Percentiles rank a stretch among this genome's conserved stretches.
phyloP scores from a whole-genome alignment of 2,797 vertebrate species.

The Eulemur mongoz region DNA sequence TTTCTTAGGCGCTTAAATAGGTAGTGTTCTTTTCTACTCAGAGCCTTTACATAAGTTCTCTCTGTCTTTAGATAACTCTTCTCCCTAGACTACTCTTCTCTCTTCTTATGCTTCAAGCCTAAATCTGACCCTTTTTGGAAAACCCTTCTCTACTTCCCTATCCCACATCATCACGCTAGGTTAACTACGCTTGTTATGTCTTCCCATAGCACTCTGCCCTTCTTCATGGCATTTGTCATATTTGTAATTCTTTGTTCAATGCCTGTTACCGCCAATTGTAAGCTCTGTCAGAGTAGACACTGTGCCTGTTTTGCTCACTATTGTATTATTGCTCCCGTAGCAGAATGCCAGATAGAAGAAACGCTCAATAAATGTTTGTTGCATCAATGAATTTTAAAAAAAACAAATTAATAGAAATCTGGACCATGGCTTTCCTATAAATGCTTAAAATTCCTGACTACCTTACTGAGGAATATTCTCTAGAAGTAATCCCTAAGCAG shows the following conservation, averaged over 20 bases:
- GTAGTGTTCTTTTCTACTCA: neutral
- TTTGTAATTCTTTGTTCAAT: neutral
- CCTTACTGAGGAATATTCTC: neutral
- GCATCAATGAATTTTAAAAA: neutral
- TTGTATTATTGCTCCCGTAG: neutral
- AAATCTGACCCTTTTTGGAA: neutral
- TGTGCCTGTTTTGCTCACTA: neutral
- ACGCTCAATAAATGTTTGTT: neutral
- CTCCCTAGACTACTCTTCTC: neutral
- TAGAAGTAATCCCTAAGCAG: neutral
- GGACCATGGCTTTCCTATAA: neutral
- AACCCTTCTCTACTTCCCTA: neutral
- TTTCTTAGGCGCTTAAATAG: neutral
- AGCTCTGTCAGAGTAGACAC: neutral
- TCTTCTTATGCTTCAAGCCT: neutral
- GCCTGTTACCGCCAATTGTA: neutral
- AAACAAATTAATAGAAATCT: neutral
- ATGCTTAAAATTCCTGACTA: neutral
- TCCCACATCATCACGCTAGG: neutral
- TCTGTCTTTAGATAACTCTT: neutral
- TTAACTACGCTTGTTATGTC: neutral
- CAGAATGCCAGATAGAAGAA: neutral
- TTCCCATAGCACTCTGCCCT: neutral
- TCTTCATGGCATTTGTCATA: neutral
- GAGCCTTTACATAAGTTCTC: neutral